Percentiles rank a stretch among this genome's conserved stretches.
Conservation (phyloP, 1,140 invertebrate species). For the Tribolium madens region DNA sequence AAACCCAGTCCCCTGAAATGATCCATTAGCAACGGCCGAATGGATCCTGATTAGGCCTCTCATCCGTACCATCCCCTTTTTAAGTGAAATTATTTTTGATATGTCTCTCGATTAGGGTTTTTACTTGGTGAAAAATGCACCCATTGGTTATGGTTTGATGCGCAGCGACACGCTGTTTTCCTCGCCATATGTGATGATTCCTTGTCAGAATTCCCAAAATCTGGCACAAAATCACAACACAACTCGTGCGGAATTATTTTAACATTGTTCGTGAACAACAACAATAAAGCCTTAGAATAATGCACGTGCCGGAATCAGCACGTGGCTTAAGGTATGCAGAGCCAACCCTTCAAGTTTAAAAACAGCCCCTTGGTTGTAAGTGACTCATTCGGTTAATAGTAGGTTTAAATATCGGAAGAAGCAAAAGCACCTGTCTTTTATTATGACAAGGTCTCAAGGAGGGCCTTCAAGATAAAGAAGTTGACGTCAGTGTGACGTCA, state of each 20-base stretch:
- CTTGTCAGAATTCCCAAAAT: slow-evolving; percentile 10
- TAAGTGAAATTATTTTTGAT: slow-evolving; percentile 44
- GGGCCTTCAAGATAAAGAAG: slow-evolving; percentile 15
- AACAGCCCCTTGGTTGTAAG: not conserved
- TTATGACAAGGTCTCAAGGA: slow-evolving; percentile 9
- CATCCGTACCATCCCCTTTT: slow-evolving; percentile 13
- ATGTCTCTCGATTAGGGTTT: slow-evolving; percentile 45
- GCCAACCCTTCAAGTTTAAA: slow-evolving; percentile 20
- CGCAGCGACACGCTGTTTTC: slow-evolving; percentile 27
- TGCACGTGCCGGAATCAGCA: slow-evolving; percentile 1
- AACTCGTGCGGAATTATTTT: not conserved
- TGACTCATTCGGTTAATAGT: slow-evolving; percentile 1
- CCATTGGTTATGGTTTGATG: slow-evolving; percentile 48
- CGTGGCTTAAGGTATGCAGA: slow-evolving; percentile 16
- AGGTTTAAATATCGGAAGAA: slow-evolving; percentile 1
- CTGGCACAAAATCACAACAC: slow-evolving; percentile 21
- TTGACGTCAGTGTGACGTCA: slow-evolving; percentile 21
- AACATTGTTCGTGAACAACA: not conserved
- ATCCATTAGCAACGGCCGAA: slow-evolving; percentile 23
- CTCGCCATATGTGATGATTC: slow-evolving; percentile 12
- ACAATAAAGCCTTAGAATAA: not conserved
- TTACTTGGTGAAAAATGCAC: slow-evolving; percentile 47
- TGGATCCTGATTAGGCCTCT: slow-evolving; percentile 8
- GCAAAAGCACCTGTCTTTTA: slow-evolving; percentile 9
- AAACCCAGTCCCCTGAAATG: not conserved